Conservation (phyloP, 92 coral and sea anemone genomes). For the Umimayanthus kanabou region DNA sequence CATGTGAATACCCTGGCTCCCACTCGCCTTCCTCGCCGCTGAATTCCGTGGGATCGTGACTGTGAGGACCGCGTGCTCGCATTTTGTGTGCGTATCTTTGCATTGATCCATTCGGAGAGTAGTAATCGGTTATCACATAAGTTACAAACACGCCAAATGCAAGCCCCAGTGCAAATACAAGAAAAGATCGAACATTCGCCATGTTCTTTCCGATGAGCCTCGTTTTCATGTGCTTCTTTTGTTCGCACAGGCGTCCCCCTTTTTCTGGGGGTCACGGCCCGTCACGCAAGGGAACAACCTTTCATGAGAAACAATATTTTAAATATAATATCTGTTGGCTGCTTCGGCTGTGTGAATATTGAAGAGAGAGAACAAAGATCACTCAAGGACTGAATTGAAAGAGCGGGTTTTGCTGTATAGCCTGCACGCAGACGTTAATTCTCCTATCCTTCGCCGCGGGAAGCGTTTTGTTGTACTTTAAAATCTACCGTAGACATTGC, state of each 20-base stretch:
- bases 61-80: not conserved
- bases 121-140: conserved; percentile 56
- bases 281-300: too few species aligned
- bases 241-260: too few species aligned
- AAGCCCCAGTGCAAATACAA: conserved; percentile 71
- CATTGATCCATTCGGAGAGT: conserved; percentile 45
- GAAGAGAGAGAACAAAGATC: too few species aligned
- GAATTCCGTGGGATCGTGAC: conserved; percentile 17
- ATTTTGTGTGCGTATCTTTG: conserved; percentile 1
- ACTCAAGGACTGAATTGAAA: too few species aligned
- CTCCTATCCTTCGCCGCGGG: too few species aligned
- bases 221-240: conserved; percentile 5
- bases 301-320: not conserved
- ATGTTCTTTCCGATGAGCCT: conserved; percentile 50
- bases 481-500: not conserved
- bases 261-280: not conserved
- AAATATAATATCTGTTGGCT: not conserved
- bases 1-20: conserved; percentile 36
- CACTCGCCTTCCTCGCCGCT: conserved; percentile 32
- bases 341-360: not conserved
- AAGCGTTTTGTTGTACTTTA: too few species aligned
- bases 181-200: conserved; percentile 55
- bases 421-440: too few species aligned
- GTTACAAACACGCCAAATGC: conserved; percentile 71
- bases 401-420: too few species aligned